These are phyloP conservation scores for Dryobotodes eremita DNA, from an alignment of 2,888 invertebrate species.

Conservation along the genomic window DNA sequence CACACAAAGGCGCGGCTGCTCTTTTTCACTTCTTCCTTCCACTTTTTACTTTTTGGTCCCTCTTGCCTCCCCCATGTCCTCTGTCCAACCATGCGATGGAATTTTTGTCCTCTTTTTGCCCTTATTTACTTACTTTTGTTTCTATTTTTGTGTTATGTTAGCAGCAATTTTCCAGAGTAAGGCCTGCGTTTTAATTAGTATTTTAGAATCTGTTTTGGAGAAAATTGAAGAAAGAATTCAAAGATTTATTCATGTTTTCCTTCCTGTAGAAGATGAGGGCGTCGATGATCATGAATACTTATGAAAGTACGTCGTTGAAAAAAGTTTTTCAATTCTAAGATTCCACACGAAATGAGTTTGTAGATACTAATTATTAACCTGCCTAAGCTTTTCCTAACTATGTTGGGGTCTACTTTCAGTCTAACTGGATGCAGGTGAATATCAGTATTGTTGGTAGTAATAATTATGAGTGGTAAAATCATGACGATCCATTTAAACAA, in stretches of 20 bases:
- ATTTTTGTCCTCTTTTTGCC: slow-evolving; percentile 72
- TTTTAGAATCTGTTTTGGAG: slow-evolving; percentile 15
- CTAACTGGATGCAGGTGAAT: too few species aligned
- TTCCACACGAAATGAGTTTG: too few species aligned
- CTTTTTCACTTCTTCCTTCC: slow-evolving; percentile 83
- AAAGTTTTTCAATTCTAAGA: not conserved
- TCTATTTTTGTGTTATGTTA: slow-evolving; percentile 58
- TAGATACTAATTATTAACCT: too few species aligned
- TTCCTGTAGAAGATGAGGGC: not conserved
- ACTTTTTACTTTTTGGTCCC: slow-evolving; percentile 84
- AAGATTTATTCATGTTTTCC: not conserved
- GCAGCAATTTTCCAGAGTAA: slow-evolving; percentile 58
- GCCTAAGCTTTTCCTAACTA: too few species aligned
- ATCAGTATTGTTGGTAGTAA: too few species aligned
- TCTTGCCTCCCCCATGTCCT: slow-evolving; percentile 64
- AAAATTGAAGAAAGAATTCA: not conserved
- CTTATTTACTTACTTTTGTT: slow-evolving; percentile 65
- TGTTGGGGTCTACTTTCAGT: too few species aligned
- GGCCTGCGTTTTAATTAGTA: slow-evolving; percentile 60
- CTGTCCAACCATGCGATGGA: slow-evolving; percentile 75
- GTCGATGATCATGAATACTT: not conserved
- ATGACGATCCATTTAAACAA: too few species aligned
- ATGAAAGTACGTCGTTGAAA: not conserved
- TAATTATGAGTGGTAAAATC: not conserved
- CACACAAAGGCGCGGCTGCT: slow-evolving; percentile 85